Evolutionary conservation across 2,888 invertebrate species (phyloP).

Genomic region (Eupithecia dodoneata): DNA sequence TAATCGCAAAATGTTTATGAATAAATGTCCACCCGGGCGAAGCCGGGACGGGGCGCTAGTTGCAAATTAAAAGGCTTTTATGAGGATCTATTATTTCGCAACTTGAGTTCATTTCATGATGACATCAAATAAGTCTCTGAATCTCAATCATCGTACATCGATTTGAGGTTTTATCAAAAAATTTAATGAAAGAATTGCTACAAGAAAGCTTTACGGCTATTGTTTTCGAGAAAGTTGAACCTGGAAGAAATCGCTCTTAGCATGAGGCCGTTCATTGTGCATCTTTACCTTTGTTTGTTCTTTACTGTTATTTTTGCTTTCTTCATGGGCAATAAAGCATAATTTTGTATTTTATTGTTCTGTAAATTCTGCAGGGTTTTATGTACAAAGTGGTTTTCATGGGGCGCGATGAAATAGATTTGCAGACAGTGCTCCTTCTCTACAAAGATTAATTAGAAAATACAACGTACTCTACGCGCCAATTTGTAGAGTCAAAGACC

Average conservation of each 20-base stretch:
- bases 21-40: too few relatives aligned
- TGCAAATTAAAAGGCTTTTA: neutral
- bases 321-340: too few relatives aligned
- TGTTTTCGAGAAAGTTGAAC: neutral
- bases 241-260: too few relatives aligned
- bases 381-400: neutral
- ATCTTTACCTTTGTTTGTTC: too few relatives aligned
- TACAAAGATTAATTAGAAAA: constrained; percentile 13
- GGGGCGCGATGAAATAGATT: neutral
- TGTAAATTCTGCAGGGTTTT: neutral
- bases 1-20: too few relatives aligned
- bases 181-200: neutral
- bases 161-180: neutral
- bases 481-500: constrained; percentile 2
- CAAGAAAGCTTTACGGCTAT: neutral
- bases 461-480: neutral
- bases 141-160: neutral
- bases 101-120: neutral
- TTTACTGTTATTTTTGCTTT: too few relatives aligned
- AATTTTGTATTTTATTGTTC: neutral
- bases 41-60: too few relatives aligned
- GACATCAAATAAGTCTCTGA: neutral
- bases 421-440: neutral
- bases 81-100: neutral
- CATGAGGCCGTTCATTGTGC: too few relatives aligned